Evolutionary conservation across 2,797 vertebrate species (phyloP).

Genomic region (Sciurus carolinensis): DNA sequence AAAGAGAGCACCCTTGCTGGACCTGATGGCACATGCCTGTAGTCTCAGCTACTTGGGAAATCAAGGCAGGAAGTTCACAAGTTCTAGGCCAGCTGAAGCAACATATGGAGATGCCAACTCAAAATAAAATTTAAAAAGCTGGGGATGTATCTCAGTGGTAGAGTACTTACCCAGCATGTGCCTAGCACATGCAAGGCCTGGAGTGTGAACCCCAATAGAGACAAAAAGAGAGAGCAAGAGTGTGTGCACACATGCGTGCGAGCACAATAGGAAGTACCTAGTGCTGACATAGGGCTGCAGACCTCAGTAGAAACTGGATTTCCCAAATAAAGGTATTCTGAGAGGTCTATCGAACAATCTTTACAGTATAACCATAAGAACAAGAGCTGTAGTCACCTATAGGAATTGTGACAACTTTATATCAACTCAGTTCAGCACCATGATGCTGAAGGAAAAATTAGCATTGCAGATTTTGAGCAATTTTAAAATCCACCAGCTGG

Average conservation of each 20-base stretch:
- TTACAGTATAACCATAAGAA: neutral
- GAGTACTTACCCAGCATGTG: neutral
- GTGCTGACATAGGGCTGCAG: neutral
- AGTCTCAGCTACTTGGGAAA: neutral
- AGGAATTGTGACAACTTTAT: neutral
- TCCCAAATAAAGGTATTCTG: neutral
- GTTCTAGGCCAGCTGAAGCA: neutral
- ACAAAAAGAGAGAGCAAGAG: no score
- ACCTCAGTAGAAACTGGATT: neutral
- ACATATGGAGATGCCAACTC: neutral
- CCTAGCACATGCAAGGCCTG: no score
- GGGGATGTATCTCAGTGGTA: neutral
- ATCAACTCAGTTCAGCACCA: neutral
- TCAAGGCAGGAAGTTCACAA: neutral
- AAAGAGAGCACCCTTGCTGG: neutral
- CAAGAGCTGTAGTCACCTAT: fast-evolving
- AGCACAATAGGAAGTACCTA: neutral
- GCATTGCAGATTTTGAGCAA: neutral
- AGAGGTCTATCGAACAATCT: neutral
- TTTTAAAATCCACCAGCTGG: slow-evolving; percentile 9
- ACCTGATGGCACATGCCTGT: neutral
- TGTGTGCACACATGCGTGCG: no score
- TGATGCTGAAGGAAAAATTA: neutral
- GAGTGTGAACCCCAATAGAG: neutral
- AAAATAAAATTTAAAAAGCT: neutral